Conservation (phyloP, 2,888 invertebrate species). For the Busseola fusca region DNA sequence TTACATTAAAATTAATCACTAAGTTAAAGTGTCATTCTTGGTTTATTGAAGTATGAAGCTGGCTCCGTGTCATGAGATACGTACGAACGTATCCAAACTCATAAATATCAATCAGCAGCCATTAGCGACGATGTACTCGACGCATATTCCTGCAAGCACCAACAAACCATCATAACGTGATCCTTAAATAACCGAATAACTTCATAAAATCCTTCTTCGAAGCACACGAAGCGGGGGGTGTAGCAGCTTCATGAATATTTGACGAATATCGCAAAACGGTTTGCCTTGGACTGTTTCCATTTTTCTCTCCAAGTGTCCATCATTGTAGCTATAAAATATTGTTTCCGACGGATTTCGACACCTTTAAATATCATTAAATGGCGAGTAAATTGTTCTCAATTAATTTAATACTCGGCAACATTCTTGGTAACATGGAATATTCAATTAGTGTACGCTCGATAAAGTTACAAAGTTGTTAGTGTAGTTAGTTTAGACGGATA, state of each 20-base stretch:
- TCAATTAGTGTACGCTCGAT: constrained; percentile 21
- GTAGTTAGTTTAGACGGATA: constrained; percentile 1
- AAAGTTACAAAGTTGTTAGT: constrained; percentile 19
- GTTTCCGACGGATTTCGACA: constrained; percentile 53
- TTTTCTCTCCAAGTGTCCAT: constrained; percentile 59
- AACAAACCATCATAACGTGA: constrained; percentile 62
- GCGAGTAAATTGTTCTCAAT: constrained; percentile 35
- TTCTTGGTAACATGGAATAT: constrained; percentile 29
- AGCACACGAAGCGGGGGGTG: constrained; percentile 9
- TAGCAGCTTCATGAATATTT: constrained; percentile 55
- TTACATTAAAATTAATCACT: constrained; percentile 52
- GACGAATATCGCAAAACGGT: constrained; percentile 59
- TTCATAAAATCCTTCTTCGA: constrained; percentile 12
- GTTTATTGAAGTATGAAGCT: constrained; percentile 72
- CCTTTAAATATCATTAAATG: constrained; percentile 39
- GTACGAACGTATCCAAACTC: constrained; percentile 74
- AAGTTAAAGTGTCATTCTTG: constrained; percentile 48
- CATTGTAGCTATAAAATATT: constrained; percentile 60
- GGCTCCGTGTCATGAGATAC: constrained; percentile 73
- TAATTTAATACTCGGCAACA: constrained; percentile 13
- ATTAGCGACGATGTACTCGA: constrained; percentile 61
- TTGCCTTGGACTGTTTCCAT: constrained; percentile 69
- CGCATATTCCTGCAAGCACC: constrained; percentile 66
- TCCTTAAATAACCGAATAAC: constrained; percentile 34
- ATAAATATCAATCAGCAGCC: constrained; percentile 81